phyloP scores from a whole-genome alignment of 2,888 invertebrate species.

The Sericinus montela region DNA sequence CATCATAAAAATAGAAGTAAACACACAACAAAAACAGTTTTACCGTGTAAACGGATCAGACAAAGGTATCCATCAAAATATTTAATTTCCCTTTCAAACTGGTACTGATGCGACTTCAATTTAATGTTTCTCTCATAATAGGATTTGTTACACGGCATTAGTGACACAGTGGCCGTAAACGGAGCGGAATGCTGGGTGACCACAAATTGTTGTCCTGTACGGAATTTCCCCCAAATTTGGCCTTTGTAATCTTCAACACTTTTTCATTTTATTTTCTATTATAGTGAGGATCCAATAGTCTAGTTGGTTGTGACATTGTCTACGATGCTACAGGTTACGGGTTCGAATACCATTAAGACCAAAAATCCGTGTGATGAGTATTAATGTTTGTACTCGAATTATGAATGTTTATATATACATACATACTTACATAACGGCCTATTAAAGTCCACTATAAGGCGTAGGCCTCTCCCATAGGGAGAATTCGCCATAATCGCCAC shows the following conservation, averaged over 20 bases:
- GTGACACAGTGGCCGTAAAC: slow-evolving; percentile 35
- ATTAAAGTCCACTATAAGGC: too few species aligned
- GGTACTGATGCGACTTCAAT: slow-evolving; percentile 8
- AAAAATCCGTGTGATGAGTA: too few species aligned
- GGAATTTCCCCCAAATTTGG: slow-evolving; percentile 1
- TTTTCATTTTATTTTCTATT: background rate
- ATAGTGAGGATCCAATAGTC: too few species aligned
- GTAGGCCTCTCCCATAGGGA: too few species aligned
- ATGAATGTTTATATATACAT: too few species aligned
- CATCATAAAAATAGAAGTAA: background rate
- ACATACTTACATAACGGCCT: too few species aligned
- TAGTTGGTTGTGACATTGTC: too few species aligned
- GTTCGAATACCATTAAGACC: too few species aligned
- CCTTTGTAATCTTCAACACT: background rate
- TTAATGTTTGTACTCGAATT: too few species aligned
- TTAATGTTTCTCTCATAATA: slow-evolving; percentile 32
- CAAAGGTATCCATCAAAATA: slow-evolving; percentile 4
- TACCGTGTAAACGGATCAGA: background rate
- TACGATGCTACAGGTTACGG: too few species aligned
- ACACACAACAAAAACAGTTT: background rate
- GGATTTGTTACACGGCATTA: slow-evolving; percentile 42
- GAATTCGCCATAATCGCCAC: too few species aligned
- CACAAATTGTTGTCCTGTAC: slow-evolving; percentile 16
- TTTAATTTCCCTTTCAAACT: slow-evolving; percentile 10
- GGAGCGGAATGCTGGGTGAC: slow-evolving; percentile 36